Conservation (phyloP, 2,888 invertebrate species). For the Caenorhabditis virilis region DNA sequence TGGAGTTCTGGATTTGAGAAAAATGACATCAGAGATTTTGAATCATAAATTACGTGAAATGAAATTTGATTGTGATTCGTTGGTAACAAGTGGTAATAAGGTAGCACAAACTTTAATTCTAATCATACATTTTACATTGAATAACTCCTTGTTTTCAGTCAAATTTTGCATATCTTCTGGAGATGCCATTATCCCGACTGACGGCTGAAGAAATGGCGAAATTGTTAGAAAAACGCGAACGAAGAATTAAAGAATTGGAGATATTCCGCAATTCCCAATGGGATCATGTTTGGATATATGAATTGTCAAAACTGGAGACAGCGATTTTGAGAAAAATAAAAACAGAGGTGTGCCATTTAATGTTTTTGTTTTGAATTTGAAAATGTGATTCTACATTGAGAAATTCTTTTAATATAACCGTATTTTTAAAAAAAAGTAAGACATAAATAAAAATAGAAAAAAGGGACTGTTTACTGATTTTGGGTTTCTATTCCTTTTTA, state of each 20-base stretch:
- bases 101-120: too few species aligned
- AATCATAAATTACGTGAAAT: slow-evolving; percentile 17
- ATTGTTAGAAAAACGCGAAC: slow-evolving; percentile 11
- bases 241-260: slow-evolving; percentile 14
- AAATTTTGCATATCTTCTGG: slow-evolving; percentile 42
- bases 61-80: slow-evolving; percentile 30
- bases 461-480: too few species aligned
- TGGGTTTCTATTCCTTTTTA: too few species aligned
- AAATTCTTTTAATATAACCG: neutral
- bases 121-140: too few species aligned
- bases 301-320: slow-evolving; percentile 23
- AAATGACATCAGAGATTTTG: slow-evolving; percentile 15
- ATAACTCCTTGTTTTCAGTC: slow-evolving; percentile 14
- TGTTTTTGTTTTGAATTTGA: too few species aligned
- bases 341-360: too few species aligned
- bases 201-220: slow-evolving; percentile 40
- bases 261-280: slow-evolving; percentile 21
- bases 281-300: slow-evolving; percentile 36
- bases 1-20: slow-evolving; percentile 23
- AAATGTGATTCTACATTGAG: neutral
- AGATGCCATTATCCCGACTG: slow-evolving; percentile 41
- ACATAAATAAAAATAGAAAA: neutral
- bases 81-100: too few species aligned
- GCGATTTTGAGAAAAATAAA: too few species aligned
- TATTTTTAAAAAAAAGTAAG: neutral